Base-by-base conservation (phyloP, 2,888 invertebrate species). In the Campoplex nolae region DNA sequence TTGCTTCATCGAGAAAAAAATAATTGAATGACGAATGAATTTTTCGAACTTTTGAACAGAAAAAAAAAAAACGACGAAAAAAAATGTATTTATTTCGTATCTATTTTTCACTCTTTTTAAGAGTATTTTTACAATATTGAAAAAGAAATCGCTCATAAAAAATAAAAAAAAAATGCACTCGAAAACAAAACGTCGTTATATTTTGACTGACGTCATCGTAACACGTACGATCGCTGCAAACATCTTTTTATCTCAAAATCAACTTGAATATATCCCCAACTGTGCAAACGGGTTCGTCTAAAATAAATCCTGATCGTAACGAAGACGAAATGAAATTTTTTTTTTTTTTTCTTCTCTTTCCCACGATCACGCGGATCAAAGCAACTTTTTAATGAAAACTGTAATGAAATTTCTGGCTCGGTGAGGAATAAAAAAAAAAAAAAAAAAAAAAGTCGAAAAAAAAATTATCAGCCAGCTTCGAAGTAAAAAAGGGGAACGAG, bases 271-370 rank as follows among this genome's bases (percentile, higher is more conserved):
- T 83, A 71, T 81, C 48, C 70, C 28, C 84, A 82, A 82, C 81
- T 84, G 87, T 84, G 75, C 76, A 83, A 87, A 87, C 82, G 51
- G 70, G 42, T 75, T 75, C 65, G 75, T 87, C 70, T 58, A 73
- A 87, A 84, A 84, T 76, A 83, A 87, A 87, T 87, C 84, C 78
- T 32, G 68, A 65, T 67, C 54, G 58, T 48, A 48, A 80, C 54
- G 65, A 83, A 62, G 54, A 18, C 9, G 23, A 74, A 67, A 79
- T 82, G 79, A 38, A 71, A 71, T 62, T 32, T 62, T 32, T 62
- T 1, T 32, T 58, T 58, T 11, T 18, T 54, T 54, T 70, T 32
- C 71, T 23, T 23, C 23, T 23, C 23, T 23, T 23, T 23, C 23
- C 6, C 3, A 16, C 56, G 74, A 56, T 18, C 35, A 68, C 67